Base-by-base conservation (phyloP, 2,888 invertebrate species). In the Chrysolina oricalcia region DNA sequence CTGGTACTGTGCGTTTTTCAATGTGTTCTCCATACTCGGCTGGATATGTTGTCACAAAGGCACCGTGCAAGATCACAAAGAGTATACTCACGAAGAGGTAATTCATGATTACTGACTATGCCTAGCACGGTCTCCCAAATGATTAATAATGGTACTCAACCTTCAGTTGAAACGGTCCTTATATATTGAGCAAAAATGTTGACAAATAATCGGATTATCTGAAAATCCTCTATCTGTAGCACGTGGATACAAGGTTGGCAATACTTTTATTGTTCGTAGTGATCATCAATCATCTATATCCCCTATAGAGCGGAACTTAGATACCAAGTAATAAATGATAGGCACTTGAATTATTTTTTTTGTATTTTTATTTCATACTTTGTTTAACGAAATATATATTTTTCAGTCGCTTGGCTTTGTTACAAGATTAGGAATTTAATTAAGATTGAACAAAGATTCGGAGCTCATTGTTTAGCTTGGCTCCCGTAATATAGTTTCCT, bases 1-100 rank as follows among this genome's bases (percentile, higher is more conserved):
- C 85, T n/a, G 70, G 70, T 1, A 69, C 64, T 17, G 70, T 68
- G 10, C 8, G 59, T 17, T 13, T 59, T 5, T 2, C n/a, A 10
- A n/a, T 15, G 15, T 5, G 3, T n/a, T 59, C 59, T 27, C 6
- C 15, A n/a, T 27, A 23, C 35, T 35, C 59, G 35, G 15, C 13
- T 23, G 35, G 35, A 59, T 59, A n/a, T 15, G 59, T 6, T 27
- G 23, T 59, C 27, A 27, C n/a, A 10, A 59, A 59, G 8, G n/a
- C 35, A 59, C 15, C 8, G 59, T 35, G n/a, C 3, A 27, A 17
- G n/a, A 59, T 8, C 27, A 17, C 15, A n/a, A 59, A 27, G 6
- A 59, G 27, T 23, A 59, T n/a, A 3, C 9, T 2, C 35, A 8
- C 35, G 15, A 59, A 27, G 15, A 59, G n/a, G 35, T 27, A 15